Evolutionary conservation across 2,888 invertebrate genomes (phyloP).

Genomic region (Resseliella maxima): DNA sequence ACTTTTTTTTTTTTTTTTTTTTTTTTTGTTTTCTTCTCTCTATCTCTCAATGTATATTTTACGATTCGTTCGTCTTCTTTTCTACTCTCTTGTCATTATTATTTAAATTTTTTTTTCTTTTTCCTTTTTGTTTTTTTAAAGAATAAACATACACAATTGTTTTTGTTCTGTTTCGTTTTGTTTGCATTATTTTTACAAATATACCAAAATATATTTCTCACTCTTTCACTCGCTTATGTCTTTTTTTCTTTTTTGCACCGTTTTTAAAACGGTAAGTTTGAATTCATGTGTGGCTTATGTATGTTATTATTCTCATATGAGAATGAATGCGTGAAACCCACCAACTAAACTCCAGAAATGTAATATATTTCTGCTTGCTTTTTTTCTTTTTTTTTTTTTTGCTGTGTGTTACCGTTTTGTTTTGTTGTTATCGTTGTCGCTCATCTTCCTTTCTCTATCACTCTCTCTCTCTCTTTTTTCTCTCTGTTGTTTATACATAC

Average conservation of each 20-base stretch:
- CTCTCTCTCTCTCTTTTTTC: background rate
- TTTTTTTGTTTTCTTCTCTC: constrained; percentile 5
- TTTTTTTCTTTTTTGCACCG: background rate
- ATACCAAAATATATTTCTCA: background rate
- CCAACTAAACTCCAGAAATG: background rate
- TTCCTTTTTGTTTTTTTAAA: background rate
- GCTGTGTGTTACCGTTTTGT: background rate
- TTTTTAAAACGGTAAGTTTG: constrained; percentile 2
- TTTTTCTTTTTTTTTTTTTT: no score
- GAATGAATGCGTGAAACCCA: constrained; percentile 29
- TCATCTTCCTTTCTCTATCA: no score
- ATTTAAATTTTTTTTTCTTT: background rate
- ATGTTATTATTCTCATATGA: background rate
- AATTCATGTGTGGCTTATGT: constrained; percentile 20
- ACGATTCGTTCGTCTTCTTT: background rate
- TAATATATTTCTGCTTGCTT: no score
- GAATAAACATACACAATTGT: no score
- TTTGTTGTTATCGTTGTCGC: no score
- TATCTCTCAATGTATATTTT: background rate
- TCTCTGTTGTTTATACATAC: background rate
- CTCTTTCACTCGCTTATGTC: background rate
- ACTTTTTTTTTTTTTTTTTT: background rate
- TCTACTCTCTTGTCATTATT: background rate
- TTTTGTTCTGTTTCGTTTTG: background rate
- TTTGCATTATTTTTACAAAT: background rate